Evolutionary conservation across 1,140 invertebrate species (phyloP), one percentile per base, ranked within the genome.

Genomic region (Aphidius gifuensis): DNA sequence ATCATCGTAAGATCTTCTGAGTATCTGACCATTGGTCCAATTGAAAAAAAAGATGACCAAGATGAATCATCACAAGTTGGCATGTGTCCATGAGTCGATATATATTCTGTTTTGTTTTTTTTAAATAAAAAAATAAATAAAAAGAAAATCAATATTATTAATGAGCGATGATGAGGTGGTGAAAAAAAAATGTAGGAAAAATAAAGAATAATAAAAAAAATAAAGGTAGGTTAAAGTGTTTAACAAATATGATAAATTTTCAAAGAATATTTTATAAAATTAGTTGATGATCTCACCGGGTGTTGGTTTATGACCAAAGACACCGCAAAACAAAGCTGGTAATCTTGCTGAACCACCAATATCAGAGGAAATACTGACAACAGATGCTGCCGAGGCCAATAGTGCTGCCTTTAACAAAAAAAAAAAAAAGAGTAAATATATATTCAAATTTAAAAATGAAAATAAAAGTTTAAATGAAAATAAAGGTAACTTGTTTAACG

Each of bases 11-110:
- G 74, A 82, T 97, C 95, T 66, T 85, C 84, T 6, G 92, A 90
- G 75, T 94, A 94, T 59, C 93, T 84, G 61, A 86, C 85, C 84
- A 97, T 89, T 1, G 93, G 91, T 0, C 92, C 93, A 11, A 92
- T 84, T 7, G 83, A 81, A 53, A 90, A 88, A 65, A 84, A 85
- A 40, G 84, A 80, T 9, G 85, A 81, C 78, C 86, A 87, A 47
- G 82, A 79, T 55, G 79, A 71, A 23, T 85, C 84, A 44, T 76
- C 71, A 53, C 82, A 80, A 45, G 78, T 74, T 7, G 86, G 86
- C 46, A 81, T 77, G 56, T 88, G 86, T 5, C 73, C 74, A 5
- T 55, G 48, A 16, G 11, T 11, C 8, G 71, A 64, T 21, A 77
- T 42, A 65, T 64, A 69, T 8, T 66, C 74, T 74, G 16, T 32